Percentiles rank a stretch among this genome's conserved stretches.
Conservation (phyloP, 1,140 invertebrate genomes). For the Ylistrum balloti region DNA sequence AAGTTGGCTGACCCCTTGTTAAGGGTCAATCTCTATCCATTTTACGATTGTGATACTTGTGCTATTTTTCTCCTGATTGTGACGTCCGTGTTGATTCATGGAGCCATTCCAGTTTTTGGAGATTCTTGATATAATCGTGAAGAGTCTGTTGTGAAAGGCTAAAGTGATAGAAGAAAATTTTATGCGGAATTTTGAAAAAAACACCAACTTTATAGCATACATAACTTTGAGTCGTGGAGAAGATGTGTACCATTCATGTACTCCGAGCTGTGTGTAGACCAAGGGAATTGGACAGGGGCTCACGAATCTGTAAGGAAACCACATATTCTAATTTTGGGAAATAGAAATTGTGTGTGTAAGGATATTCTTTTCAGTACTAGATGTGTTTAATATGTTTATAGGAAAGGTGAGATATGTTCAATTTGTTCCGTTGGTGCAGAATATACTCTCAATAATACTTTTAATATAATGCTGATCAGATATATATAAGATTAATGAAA, state of each 20-base stretch:
- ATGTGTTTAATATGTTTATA: too few species aligned
- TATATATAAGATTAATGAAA: too few species aligned
- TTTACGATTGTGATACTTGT: not conserved
- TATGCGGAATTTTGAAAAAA: not conserved
- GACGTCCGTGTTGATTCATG: constrained; percentile 8
- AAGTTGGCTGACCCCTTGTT: not conserved
- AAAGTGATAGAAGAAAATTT: not conserved
- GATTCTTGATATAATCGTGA: not conserved
- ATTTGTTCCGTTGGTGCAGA: too few species aligned
- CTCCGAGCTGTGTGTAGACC: not conserved
- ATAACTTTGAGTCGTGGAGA: not conserved
- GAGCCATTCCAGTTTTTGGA: constrained; percentile 1
- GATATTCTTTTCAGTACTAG: too few species aligned
- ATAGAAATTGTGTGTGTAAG: not conserved
- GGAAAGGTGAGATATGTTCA: too few species aligned
- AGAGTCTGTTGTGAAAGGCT: not conserved
- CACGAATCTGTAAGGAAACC: not conserved
- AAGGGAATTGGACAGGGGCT: constrained; percentile 30
- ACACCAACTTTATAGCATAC: not conserved
- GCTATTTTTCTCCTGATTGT: constrained; percentile 13
- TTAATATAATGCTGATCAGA: too few species aligned
- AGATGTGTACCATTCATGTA: not conserved
- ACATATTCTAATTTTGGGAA: not conserved
- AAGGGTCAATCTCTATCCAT: constrained; percentile 23
- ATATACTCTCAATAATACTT: too few species aligned